phyloP scores from a whole-genome alignment of 2,797 vertebrate species.

The Artibeus jamaicensis region DNA sequence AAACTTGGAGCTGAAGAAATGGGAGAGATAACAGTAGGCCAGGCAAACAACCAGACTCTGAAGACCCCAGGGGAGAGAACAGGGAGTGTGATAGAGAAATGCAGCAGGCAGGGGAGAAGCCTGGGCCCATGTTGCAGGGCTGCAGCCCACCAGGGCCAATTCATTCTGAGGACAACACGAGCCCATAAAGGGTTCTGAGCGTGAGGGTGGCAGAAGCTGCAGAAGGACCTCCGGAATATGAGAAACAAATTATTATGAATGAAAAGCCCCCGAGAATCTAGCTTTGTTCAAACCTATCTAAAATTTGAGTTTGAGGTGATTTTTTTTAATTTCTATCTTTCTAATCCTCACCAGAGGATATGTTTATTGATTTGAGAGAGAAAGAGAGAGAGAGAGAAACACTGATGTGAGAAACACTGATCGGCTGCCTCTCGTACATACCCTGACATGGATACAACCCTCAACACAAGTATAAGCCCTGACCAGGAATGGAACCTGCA shows the following conservation, averaged over 20 bases:
- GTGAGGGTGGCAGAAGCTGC: neutral
- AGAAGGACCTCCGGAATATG: neutral
- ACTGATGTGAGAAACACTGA: neutral
- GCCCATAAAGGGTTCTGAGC: neutral
- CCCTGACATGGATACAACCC: neutral
- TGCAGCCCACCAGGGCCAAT: neutral
- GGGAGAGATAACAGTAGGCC: neutral
- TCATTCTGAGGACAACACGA: neutral
- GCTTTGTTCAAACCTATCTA: neutral
- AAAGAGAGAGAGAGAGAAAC: neutral
- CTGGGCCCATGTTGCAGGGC: neutral
- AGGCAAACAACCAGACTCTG: neutral
- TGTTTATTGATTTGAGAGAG: neutral
- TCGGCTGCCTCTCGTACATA: neutral
- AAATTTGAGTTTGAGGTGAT: neutral
- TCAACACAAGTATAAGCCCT: neutral
- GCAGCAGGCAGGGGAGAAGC: neutral
- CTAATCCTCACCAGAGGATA: neutral
- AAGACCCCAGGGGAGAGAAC: neutral
- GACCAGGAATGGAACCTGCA: neutral
- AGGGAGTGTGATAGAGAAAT: neutral
- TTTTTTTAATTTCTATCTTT: neutral
- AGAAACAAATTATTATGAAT: neutral
- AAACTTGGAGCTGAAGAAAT: neutral
- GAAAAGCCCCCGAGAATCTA: neutral